Base-by-base conservation (phyloP, 2,888 invertebrate genomes). In the Sphaeridia pumilis region DNA sequence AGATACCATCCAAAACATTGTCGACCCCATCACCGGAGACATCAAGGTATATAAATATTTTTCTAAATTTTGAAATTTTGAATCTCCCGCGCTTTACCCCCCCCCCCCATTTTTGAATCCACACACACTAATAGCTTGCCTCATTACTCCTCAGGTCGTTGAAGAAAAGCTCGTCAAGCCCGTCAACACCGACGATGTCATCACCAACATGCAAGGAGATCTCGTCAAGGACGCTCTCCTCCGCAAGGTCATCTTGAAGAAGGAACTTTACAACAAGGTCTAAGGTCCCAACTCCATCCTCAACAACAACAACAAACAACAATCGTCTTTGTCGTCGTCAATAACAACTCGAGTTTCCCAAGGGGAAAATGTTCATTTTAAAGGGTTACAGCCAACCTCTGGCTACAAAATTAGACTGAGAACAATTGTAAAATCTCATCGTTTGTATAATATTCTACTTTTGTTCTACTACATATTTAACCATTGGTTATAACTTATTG, bases 1-100 rank as follows among this genome's bases (percentile, higher is more conserved):
- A 7, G 49, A 49, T 14, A 22, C 38, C 5, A 4, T 49, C 41
- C 38, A 49, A 26, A 41, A 31, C 21, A 25, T 49, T 42, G 42
- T 49, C 25, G 49, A 49, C 28, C 49, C 49, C 41, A 27, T 49
- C 49, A 49, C 49, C 41, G 49, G 49, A 49, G 42, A 49, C 21
- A 3, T 38, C 48, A 48, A 48, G 48, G 48, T 48, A 48, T 22
- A 34, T 12, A 12, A 4, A 7, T 7, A 7, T 38, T 7, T 38
- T 31, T 31, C 12, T 31, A 7, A 12, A 38, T 38, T 7, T 17
- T n/a, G 20, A 7, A 17, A 38, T 38, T 38, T 38, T 17, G 17
- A 38, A 38, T 38, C 5, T 38, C 17, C 12, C 12, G 5, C 7
- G n/a, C 41, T 38, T 38, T 7, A 17, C 5, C 20, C 12, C 20